These are phyloP conservation scores for Pseudoips prasinana DNA, from an alignment of 2,888 invertebrate genomes.

Conservation along the genomic window DNA sequence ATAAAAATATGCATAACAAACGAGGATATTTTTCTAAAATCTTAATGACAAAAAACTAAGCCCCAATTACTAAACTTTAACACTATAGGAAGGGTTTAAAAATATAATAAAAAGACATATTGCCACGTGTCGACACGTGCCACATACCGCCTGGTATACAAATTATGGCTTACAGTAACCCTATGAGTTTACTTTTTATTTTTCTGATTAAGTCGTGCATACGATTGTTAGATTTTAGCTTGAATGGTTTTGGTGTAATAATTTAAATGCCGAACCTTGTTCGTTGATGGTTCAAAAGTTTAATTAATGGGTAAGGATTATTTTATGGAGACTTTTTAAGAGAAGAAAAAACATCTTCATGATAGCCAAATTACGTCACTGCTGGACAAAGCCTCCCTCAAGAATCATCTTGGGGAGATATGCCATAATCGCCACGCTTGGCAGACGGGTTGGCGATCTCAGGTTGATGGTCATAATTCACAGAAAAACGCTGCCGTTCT, in stretches of 20 bases:
- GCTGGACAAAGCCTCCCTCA: no score
- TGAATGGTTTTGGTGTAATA: slow-evolving; percentile 29
- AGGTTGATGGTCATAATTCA: no score
- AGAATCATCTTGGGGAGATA: no score
- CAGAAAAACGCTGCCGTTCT: no score
- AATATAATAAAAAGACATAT: slow-evolving; percentile 42
- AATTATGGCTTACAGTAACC: slow-evolving; percentile 69
- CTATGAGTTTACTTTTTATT: slow-evolving; percentile 52
- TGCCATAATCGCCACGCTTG: no score
- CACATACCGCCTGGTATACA: slow-evolving; percentile 63
- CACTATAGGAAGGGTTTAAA: slow-evolving; percentile 31
- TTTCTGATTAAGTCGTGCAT: slow-evolving; percentile 66
- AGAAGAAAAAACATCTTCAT: no score
- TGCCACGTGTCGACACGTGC: slow-evolving; percentile 65
- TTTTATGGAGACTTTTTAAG: background rate
- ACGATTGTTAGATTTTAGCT: slow-evolving; percentile 71
- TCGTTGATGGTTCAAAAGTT: slow-evolving; percentile 46
- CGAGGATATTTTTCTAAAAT: no score
- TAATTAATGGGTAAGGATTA: slow-evolving; percentile 37
- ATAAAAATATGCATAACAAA: no score
- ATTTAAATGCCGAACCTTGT: background rate
- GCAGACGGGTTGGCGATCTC: no score
- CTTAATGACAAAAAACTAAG: slow-evolving; percentile 1
- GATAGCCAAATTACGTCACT: no score
- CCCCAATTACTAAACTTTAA: slow-evolving; percentile 12